Conservation (phyloP, 2,113 vertebrate genomes). For the Cavia aperea region DNA sequence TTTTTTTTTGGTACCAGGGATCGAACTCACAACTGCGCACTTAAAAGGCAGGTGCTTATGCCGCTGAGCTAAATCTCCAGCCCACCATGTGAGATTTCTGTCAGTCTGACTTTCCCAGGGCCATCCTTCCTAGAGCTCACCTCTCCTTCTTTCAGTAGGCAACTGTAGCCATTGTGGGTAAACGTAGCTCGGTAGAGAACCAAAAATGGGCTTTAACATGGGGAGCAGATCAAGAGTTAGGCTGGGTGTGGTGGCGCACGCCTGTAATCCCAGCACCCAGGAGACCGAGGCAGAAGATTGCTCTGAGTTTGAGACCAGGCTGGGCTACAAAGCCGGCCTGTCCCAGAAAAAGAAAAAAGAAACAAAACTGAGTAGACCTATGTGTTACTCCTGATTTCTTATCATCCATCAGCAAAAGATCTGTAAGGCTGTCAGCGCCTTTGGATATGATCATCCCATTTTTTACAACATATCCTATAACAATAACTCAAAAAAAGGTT, state of each 20-base stretch:
- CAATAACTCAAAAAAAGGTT: background rate
- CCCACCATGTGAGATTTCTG: background rate
- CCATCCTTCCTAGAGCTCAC: background rate
- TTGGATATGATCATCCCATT: background rate
- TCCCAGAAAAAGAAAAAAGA: background rate
- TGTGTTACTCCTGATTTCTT: background rate
- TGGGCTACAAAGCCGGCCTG: background rate
- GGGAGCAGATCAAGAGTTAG: background rate
- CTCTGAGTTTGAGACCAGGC: background rate
- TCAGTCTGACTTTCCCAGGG: slow-evolving; percentile 15
- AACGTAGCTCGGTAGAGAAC: background rate
- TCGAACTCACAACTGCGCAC: no score
- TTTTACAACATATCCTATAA: background rate
- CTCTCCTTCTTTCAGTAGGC: background rate
- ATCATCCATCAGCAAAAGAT: background rate
- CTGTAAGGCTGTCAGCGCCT: background rate
- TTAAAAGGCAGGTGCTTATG: no score
- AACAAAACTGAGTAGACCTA: background rate
- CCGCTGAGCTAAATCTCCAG: no score
- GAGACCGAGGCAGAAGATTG: background rate
- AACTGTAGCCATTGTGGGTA: background rate
- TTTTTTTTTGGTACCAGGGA: no score
- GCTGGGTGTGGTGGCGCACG: background rate
- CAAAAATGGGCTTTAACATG: no score
- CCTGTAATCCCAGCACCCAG: background rate